phyloP scores from a whole-genome alignment of 2,113 vertebrate species.

The Pampusana beccarii region DNA sequence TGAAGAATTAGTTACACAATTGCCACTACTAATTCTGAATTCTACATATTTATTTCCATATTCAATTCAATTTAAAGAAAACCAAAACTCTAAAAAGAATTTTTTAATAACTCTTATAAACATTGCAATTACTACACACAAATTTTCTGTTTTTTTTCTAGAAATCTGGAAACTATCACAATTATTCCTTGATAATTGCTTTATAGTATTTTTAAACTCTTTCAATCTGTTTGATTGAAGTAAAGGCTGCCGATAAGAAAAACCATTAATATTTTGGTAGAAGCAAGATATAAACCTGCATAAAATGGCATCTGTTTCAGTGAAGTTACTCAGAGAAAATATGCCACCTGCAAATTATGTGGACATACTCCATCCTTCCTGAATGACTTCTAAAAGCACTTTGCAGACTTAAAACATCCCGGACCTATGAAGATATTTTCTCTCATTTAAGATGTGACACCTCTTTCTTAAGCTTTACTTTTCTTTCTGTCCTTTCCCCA shows the following conservation, averaged over 20 bases:
- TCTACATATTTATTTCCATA: background rate
- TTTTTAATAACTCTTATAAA: background rate
- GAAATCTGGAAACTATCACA: background rate
- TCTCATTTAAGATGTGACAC: background rate
- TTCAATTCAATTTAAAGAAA: background rate
- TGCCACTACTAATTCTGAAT: background rate
- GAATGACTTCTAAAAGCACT: background rate
- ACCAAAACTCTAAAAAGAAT: background rate
- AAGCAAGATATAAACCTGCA: background rate
- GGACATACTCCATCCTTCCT: background rate
- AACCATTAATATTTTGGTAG: background rate
- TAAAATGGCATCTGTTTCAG: background rate
- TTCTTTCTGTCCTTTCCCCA: background rate
- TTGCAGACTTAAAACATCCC: background rate
- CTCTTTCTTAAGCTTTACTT: background rate
- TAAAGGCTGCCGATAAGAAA: background rate
- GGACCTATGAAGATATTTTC: background rate
- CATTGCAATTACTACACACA: background rate
- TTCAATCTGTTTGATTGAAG: background rate
- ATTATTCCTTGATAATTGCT: background rate
- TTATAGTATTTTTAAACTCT: background rate
- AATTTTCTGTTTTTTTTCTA: background rate
- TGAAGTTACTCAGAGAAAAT: background rate
- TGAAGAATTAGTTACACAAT: background rate
- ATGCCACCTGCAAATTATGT: background rate